Evolutionary conservation across 1,140 invertebrate species (phyloP).

Genomic region (Drosophila pallidifrons): DNA sequence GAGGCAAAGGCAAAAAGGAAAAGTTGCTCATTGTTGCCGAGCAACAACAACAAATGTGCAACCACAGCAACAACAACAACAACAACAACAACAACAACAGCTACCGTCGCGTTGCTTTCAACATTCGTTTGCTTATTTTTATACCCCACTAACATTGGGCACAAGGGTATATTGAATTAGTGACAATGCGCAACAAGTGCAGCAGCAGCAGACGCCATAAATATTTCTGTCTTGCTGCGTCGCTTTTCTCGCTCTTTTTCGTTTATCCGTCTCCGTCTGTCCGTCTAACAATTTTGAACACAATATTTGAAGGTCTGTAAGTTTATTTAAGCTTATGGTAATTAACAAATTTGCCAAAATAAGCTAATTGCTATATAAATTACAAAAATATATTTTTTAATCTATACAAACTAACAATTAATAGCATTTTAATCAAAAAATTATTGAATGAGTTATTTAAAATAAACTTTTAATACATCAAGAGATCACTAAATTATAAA

Average conservation of each 20-base stretch:
- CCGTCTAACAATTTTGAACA: too few relatives aligned
- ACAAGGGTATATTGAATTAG: background rate
- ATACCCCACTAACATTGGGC: background rate
- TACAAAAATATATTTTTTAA: too few relatives aligned
- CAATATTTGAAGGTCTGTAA: too few relatives aligned
- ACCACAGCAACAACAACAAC: constrained; percentile 2
- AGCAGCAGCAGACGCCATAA: background rate
- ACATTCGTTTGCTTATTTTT: constrained; percentile 29
- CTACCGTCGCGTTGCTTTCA: constrained; percentile 44
- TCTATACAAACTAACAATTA: too few relatives aligned
- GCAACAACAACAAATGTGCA: background rate
- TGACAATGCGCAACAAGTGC: background rate
- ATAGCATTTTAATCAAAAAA: too few relatives aligned
- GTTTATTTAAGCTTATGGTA: too few relatives aligned
- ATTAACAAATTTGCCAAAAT: too few relatives aligned
- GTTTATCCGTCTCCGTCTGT: constrained; percentile 36
- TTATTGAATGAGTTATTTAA: too few relatives aligned
- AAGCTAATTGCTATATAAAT: too few relatives aligned
- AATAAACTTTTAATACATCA: too few relatives aligned
- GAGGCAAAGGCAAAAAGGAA: constrained; percentile 52
- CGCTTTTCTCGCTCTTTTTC: constrained; percentile 12
- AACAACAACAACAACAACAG: constrained; percentile 16
- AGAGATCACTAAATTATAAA: too few relatives aligned
- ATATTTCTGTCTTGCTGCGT: background rate
- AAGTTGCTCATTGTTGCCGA: constrained; percentile 56